Percentiles rank a stretch among this genome's conserved stretches.
These are phyloP conservation scores for Schizotus pectinicornis DNA, from an alignment of 2,888 invertebrate species.

Conservation along the genomic window DNA sequence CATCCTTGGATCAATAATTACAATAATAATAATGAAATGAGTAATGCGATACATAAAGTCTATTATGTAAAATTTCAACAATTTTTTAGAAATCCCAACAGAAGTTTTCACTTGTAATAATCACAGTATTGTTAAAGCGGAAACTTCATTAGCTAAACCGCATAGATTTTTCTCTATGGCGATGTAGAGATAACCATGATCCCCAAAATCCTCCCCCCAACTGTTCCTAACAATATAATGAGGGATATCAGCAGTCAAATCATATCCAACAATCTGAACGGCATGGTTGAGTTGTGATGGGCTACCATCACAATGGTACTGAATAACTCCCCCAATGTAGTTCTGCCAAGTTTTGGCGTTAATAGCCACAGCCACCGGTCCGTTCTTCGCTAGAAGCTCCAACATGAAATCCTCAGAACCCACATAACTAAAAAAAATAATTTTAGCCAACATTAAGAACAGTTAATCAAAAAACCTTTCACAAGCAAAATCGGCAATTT, in stretches of 20 bases:
- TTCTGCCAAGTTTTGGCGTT: slow-evolving; percentile 87
- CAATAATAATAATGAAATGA: too few relatives aligned
- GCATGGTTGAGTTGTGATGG: slow-evolving; percentile 76
- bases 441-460: neutral
- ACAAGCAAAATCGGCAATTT: slow-evolving; percentile 67
- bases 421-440: slow-evolving; percentile 63
- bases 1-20: too few relatives aligned
- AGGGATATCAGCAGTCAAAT: slow-evolving; percentile 72
- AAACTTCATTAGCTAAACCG: slow-evolving; percentile 77
- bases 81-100: slow-evolving; percentile 1
- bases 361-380: slow-evolving; percentile 81
- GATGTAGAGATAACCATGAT: slow-evolving; percentile 77
- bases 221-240: slow-evolving; percentile 86
- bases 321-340: slow-evolving; percentile 84
- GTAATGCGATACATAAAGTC: too few relatives aligned
- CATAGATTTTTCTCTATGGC: slow-evolving; percentile 79
- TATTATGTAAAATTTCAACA: slow-evolving; percentile 2
- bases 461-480: slow-evolving; percentile 64
- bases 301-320: slow-evolving; percentile 75
- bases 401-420: slow-evolving; percentile 70
- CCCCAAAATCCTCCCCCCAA: slow-evolving; percentile 81
- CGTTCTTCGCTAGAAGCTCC: slow-evolving; percentile 67
- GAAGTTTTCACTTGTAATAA: slow-evolving; percentile 7
- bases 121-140: slow-evolving; percentile 62
- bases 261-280: slow-evolving; percentile 83